Evolutionary conservation across 2,797 vertebrate species (phyloP).

Genomic region (Anguilla anguilla): DNA sequence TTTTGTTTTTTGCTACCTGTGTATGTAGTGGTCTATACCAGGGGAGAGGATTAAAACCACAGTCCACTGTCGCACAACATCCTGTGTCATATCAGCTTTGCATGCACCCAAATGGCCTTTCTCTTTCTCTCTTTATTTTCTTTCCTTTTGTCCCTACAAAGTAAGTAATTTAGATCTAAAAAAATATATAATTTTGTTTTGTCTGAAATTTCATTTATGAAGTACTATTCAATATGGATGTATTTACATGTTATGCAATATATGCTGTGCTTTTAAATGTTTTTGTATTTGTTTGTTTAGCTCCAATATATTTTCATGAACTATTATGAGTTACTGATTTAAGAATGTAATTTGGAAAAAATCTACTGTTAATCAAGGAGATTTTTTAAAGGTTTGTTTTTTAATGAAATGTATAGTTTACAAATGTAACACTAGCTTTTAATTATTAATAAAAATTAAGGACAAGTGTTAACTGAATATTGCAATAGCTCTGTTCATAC

Average conservation of each 20-base stretch:
- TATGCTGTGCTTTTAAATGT: neutral
- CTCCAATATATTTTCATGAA: neutral
- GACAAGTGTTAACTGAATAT: neutral
- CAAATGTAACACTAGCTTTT: neutral
- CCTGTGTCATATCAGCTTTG: conserved; percentile 39
- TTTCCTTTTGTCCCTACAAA: conserved; percentile 54
- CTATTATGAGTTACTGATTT: neutral
- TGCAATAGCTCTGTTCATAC: neutral
- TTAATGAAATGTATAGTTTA: neutral
- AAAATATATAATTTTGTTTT: neutral
- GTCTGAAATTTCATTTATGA: neutral
- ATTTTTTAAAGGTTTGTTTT: neutral
- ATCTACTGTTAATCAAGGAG: neutral
- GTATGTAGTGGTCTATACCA: neutral
- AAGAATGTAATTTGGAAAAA: neutral
- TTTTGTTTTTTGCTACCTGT: neutral
- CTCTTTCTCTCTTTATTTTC: conserved; percentile 54
- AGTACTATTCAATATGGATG: neutral
- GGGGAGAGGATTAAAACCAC: conserved; percentile 33
- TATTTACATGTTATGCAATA: neutral
- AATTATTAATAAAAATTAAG: neutral
- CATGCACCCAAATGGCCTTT: neutral
- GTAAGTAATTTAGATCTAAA: conserved; percentile 52
- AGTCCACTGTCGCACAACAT: conserved; percentile 49
- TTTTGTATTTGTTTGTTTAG: neutral